A percentile compares a stretch with the other conserved stretches of the same genome.
These are phyloP conservation scores for Motacilla alba DNA, from an alignment of 2,113 vertebrate genomes.

Conservation along the genomic window DNA sequence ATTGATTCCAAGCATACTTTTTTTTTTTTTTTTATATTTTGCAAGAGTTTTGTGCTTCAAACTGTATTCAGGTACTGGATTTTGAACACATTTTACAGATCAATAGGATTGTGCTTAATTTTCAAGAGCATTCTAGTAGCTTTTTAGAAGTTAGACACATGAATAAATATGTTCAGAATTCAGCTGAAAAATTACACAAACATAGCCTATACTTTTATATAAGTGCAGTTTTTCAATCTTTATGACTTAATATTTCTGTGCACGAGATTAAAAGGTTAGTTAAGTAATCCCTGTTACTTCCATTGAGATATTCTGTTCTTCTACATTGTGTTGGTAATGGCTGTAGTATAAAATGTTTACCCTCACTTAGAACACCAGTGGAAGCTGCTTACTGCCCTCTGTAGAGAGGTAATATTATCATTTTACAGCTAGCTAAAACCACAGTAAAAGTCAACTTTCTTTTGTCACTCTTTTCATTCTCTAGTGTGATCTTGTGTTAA, in stretches of 20 bases:
- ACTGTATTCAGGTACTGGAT: neutral
- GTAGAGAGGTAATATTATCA: neutral
- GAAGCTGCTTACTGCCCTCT: neutral
- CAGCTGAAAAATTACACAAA: neutral
- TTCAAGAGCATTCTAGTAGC: neutral
- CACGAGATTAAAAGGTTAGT: neutral
- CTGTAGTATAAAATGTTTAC: neutral
- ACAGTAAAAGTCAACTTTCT: neutral
- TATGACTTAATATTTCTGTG: neutral
- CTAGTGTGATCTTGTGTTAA: neutral
- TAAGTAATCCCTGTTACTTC: neutral
- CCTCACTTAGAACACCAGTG: neutral
- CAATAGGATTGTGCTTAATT: neutral
- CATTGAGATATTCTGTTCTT: neutral
- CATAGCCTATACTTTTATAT: neutral
- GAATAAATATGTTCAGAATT: neutral
- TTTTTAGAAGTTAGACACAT: neutral
- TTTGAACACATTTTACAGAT: neutral
- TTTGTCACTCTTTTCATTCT: neutral
- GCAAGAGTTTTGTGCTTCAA: neutral
- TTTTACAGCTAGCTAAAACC: constrained; percentile 11
- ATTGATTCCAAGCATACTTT: neutral
- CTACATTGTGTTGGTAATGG: neutral
- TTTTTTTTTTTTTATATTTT: neutral
- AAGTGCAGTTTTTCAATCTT: neutral